phyloP scores from a whole-genome alignment of 2,888 invertebrate species.

The Petrolisthes manimaculis region DNA sequence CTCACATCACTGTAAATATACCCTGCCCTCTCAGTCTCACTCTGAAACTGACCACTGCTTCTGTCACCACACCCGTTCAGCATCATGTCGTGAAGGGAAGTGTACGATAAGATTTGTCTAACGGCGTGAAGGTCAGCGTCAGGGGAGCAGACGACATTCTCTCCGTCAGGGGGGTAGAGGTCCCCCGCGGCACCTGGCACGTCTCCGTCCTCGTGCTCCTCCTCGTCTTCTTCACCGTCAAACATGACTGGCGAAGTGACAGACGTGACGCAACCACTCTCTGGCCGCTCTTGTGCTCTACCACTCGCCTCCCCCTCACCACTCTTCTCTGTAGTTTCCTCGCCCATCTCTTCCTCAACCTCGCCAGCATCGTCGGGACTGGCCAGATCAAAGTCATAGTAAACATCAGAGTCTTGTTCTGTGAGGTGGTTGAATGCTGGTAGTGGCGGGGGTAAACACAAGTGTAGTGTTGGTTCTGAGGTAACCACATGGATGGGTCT shows the following conservation, averaged over 20 bases:
- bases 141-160: constrained; percentile 25
- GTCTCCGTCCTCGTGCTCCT: constrained; percentile 27
- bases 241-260: constrained; percentile 64
- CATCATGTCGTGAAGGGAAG: constrained; percentile 20
- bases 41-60: background rate
- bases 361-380: constrained; percentile 54
- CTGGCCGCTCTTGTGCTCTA: constrained; percentile 49
- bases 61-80: background rate
- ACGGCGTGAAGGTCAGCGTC: constrained; percentile 51
- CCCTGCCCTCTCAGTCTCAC: background rate
- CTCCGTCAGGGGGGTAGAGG: constrained; percentile 32
- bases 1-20: background rate
- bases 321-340: constrained; percentile 1
- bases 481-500: constrained; percentile 64
- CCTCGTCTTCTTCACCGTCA: constrained; percentile 42
- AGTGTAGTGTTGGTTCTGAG: constrained; percentile 62
- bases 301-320: background rate
- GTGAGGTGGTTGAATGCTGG: background rate
- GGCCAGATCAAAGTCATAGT: constrained; percentile 63
- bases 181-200: background rate
- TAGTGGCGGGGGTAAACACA: constrained; percentile 46
- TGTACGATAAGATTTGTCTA: constrained; percentile 47
- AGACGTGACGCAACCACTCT: constrained; percentile 65
- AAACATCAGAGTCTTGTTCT: constrained; percentile 61
- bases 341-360: constrained; percentile 27